Conservation (phyloP, 92 coral and sea anemone genomes). For the Paragorgia papillata region DNA sequence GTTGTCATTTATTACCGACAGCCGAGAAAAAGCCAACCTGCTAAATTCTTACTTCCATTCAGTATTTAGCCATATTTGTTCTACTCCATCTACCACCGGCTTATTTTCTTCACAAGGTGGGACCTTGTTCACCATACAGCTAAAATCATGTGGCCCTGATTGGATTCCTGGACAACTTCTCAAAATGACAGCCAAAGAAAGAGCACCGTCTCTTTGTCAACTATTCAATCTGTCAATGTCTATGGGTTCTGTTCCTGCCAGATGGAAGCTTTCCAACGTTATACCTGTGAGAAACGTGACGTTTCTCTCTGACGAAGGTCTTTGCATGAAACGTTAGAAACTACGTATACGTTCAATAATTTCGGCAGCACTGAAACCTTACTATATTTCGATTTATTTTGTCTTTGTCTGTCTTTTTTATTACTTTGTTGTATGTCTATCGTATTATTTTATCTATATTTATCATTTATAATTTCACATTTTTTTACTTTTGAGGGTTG, state of each 20-base stretch:
- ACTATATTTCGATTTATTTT: too few relatives aligned
- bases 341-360: too few relatives aligned
- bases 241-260: conserved; percentile 49
- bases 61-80: conserved; percentile 1
- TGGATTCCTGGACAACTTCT: conserved; percentile 58
- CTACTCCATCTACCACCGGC: not conserved
- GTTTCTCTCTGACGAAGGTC: too few relatives aligned
- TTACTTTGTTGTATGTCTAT: too few relatives aligned
- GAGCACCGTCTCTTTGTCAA: conserved; percentile 43
- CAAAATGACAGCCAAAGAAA: conserved; percentile 43
- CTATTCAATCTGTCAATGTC: conserved; percentile 59
- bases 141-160: conserved; percentile 63
- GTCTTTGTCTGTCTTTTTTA: too few relatives aligned
- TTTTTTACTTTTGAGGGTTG: too few relatives aligned
- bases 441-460: too few relatives aligned
- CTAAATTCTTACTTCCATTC: conserved; percentile 24
- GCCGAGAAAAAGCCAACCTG: conserved; percentile 20
- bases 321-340: too few relatives aligned
- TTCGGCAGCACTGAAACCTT: too few relatives aligned
- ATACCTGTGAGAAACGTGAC: too few relatives aligned
- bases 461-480: too few relatives aligned
- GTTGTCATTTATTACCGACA: not conserved
- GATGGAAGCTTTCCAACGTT: too few relatives aligned
- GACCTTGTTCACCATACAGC: not conserved
- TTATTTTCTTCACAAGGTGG: not conserved